A percentile compares a stretch with the other conserved stretches of the same genome.
Evolutionary conservation across 1,140 invertebrate species (phyloP).

Genomic region (Tetragnatha versicolor): DNA sequence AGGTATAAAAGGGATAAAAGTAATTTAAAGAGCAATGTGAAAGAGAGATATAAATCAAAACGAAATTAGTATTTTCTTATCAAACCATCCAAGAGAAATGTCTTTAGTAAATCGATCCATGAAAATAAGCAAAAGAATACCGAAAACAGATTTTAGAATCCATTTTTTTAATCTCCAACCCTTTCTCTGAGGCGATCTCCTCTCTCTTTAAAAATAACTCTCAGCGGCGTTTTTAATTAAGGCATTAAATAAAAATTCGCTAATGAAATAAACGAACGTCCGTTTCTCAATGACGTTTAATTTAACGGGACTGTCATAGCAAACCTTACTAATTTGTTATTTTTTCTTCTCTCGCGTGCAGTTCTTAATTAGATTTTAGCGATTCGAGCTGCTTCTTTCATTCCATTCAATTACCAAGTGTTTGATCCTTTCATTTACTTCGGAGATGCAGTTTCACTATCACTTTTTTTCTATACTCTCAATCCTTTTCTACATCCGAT

Average conservation of each 20-base stretch:
- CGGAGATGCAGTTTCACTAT: too few relatives aligned
- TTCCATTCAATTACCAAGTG: too few relatives aligned
- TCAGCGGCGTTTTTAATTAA: neutral
- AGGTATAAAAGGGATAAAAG: too few relatives aligned
- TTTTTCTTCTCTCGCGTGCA: neutral
- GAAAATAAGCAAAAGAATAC: neutral
- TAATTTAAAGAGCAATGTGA: too few relatives aligned
- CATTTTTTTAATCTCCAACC: too few relatives aligned
- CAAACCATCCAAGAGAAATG: neutral
- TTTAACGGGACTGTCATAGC: constrained; percentile 22
- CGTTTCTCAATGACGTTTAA: constrained; percentile 23
- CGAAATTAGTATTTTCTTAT: too few relatives aligned
- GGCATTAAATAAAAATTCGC: constrained; percentile 4
- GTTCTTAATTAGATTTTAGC: constrained; percentile 37
- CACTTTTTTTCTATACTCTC: too few relatives aligned
- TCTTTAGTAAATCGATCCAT: neutral
- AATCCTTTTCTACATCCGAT: too few relatives aligned
- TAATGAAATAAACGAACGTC: constrained; percentile 13
- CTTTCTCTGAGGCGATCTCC: too few relatives aligned
- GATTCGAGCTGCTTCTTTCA: too few relatives aligned
- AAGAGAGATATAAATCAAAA: too few relatives aligned
- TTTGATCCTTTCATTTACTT: too few relatives aligned
- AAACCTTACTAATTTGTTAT: neutral
- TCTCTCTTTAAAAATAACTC: constrained; percentile 22
- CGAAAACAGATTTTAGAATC: neutral